Conservation (phyloP, 1,140 invertebrate species). For the Hypothenemus hampei region DNA sequence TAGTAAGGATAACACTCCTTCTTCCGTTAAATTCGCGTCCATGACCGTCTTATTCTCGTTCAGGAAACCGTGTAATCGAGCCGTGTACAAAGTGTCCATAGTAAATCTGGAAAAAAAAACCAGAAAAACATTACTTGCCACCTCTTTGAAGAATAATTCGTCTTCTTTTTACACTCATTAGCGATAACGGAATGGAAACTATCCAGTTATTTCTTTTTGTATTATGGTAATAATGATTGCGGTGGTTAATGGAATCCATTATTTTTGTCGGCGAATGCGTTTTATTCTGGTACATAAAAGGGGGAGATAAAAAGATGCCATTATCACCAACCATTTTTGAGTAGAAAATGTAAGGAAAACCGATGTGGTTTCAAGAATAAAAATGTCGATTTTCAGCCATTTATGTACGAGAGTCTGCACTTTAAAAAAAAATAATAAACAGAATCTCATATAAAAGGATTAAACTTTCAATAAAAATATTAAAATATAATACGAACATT, state of each 20-base stretch:
- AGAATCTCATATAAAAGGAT: too few species aligned
- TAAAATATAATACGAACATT: too few species aligned
- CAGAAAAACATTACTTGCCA: too few species aligned
- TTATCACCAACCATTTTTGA: not conserved
- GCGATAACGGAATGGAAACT: too few species aligned
- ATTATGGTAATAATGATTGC: too few species aligned
- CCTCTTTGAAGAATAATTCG: too few species aligned
- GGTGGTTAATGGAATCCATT: not conserved
- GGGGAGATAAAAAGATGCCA: not conserved
- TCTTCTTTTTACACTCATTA: too few species aligned
- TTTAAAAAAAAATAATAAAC: too few species aligned
- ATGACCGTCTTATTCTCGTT: constrained; percentile 34
- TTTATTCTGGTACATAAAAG: not conserved
- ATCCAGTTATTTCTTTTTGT: too few species aligned
- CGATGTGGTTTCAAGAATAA: too few species aligned
- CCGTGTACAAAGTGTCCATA: constrained; percentile 43
- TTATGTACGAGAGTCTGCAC: too few species aligned
- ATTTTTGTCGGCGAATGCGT: not conserved
- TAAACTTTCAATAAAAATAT: too few species aligned
- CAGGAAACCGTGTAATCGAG: constrained; percentile 41
- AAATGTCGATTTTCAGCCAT: not conserved
- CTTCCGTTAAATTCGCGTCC: constrained; percentile 43
- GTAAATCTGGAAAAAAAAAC: constrained; percentile 12
- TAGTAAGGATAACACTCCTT: constrained; percentile 58
- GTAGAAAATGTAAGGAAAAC: not conserved